Percentiles rank a stretch among this genome's conserved stretches.
phyloP scores from a whole-genome alignment of 1,140 invertebrate genomes.

The Macrobrachium rosenbergii region DNA sequence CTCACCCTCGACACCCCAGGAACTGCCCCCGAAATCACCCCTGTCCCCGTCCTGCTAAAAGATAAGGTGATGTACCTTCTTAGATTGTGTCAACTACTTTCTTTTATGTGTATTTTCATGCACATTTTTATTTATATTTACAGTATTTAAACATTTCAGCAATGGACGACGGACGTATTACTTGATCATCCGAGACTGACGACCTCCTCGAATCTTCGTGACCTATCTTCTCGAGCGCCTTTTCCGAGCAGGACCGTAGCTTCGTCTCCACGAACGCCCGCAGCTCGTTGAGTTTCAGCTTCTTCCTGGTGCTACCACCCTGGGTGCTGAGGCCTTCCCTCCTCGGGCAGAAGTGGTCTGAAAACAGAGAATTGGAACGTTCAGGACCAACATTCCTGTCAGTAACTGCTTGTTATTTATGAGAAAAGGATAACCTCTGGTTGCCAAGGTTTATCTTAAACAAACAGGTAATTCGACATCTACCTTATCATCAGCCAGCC shows the following conservation, averaged over 20 bases:
- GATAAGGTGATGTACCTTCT: neutral
- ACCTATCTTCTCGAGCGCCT: conserved; percentile 89
- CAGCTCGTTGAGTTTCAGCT: conserved; percentile 91
- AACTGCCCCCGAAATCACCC: conserved; percentile 64
- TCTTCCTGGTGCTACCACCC: conserved; percentile 67
- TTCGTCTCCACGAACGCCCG: conserved; percentile 92
- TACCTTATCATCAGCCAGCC: too few species aligned
- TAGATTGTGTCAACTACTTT: neutral
- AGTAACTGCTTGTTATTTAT: too few species aligned
- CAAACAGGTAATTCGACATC: too few species aligned
- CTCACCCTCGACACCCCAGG: conserved; percentile 63
- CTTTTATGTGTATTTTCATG: neutral
- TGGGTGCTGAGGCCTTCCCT: conserved; percentile 32
- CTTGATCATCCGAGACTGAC: conserved; percentile 66
- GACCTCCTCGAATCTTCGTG: conserved; percentile 71
- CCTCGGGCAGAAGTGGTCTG: conserved; percentile 46
- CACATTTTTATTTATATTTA: neutral
- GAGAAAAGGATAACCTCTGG: neutral
- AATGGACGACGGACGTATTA: conserved; percentile 17
- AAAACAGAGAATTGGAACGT: neutral
- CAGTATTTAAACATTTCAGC: neutral
- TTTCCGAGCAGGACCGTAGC: conserved; percentile 90
- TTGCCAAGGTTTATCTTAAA: too few species aligned
- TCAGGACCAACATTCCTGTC: too few species aligned
- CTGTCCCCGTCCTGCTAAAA: neutral